A percentile compares a stretch with the other conserved stretches of the same genome.
These are phyloP conservation scores for Melieria crassipennis DNA, from an alignment of 2,888 invertebrate genomes.

Conservation along the genomic window DNA sequence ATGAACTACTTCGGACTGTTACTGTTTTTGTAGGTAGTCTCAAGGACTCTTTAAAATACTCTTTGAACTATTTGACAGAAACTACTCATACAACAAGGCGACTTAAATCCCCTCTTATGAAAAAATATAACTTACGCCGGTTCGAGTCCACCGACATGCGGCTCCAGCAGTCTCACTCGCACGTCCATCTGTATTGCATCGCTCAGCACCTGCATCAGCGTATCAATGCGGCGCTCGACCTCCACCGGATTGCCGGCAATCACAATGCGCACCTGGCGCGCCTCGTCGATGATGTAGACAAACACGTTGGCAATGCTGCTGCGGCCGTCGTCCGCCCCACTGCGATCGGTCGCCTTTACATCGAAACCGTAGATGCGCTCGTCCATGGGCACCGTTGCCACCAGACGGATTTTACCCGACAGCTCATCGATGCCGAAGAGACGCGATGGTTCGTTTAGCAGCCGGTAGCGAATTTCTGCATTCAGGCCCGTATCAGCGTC, in stretches of 20 bases:
- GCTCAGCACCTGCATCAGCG: conserved; percentile 75
- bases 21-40: too few relatives aligned
- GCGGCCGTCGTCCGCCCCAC: conserved; percentile 82
- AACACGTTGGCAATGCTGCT: conserved; percentile 88
- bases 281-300: conserved; percentile 85
- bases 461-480: conserved; percentile 82
- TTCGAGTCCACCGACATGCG: conserved; percentile 71
- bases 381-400: conserved; percentile 73
- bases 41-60: neutral
- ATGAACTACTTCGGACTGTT: too few relatives aligned
- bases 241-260: conserved; percentile 80
- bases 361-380: conserved; percentile 86
- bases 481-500: conserved; percentile 82
- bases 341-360: conserved; percentile 85
- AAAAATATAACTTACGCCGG: conserved; percentile 56
- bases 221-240: conserved; percentile 76
- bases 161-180: conserved; percentile 79
- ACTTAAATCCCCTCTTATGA: neutral
- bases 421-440: conserved; percentile 82
- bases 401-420: conserved; percentile 79
- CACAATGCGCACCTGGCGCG: conserved; percentile 81
- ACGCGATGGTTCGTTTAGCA: conserved; percentile 79
- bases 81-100: neutral
- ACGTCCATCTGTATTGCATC: conserved; percentile 83
- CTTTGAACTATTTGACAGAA: neutral